Evolutionary conservation across 2,888 invertebrate species (phyloP).

Genomic region (Mechanitis messenoides): DNA sequence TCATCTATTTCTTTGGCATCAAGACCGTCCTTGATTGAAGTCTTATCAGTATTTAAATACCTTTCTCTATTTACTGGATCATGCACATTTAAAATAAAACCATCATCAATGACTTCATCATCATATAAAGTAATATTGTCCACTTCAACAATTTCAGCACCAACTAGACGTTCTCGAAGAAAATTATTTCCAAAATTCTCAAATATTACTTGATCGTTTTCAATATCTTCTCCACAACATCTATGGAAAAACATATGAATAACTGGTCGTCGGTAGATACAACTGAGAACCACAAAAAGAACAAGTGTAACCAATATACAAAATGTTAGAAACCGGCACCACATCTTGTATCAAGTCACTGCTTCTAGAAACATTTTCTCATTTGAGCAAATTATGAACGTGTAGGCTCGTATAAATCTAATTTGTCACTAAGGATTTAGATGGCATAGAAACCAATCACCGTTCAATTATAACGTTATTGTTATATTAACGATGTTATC

Average conservation of each 20-base stretch:
- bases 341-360: conserved; percentile 43
- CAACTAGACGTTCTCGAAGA: conserved; percentile 53
- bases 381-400: neutral
- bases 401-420: conserved; percentile 10
- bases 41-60: neutral
- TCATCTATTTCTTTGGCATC: neutral
- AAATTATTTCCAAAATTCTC: conserved; percentile 60
- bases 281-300: conserved; percentile 53
- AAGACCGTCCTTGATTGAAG: neutral
- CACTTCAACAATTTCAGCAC: conserved; percentile 39
- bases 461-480: conserved; percentile 19
- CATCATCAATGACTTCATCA: conserved; percentile 1
- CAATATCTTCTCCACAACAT: conserved; percentile 59
- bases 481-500: conserved; percentile 9
- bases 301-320: conserved; percentile 56
- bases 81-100: conserved; percentile 17
- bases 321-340: conserved; percentile 61
- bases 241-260: conserved; percentile 54
- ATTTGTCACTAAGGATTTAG: conserved; percentile 16
- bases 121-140: conserved; percentile 25
- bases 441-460: conserved; percentile 15
- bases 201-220: conserved; percentile 59
- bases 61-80: conserved; percentile 16
- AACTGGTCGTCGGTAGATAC: conserved; percentile 57
- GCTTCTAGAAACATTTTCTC: conserved; percentile 9